phyloP scores from a whole-genome alignment of 2,113 vertebrate genomes.

The human (Homo sapiens) region GRCh38 chr15:81315501-81316000 shows the following conservation, averaged over 20 bases:
- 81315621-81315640: neutral
- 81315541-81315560: neutral
- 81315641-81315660: neutral
- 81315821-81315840: neutral
- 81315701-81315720: rapidly evolving
- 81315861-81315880: too few relatives aligned
- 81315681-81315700: neutral
- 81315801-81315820: too few relatives aligned
- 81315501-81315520: neutral
- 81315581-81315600: rapidly evolving
- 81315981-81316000: rapidly evolving
- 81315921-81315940: too few relatives aligned
- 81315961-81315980: neutral
- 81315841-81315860: neutral
- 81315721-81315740: too few relatives aligned
- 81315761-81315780: neutral
- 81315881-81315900: neutral
- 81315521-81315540: rapidly evolving
- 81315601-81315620: too few relatives aligned
- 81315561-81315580: too few relatives aligned
- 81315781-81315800: neutral
- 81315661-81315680: too few relatives aligned
- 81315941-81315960: neutral
- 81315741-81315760: neutral
- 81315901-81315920: neutral